Percentiles rank a stretch among this genome's conserved stretches.
Conservation (phyloP, 1,140 invertebrate species). For the Platyscapa corneri region DNA sequence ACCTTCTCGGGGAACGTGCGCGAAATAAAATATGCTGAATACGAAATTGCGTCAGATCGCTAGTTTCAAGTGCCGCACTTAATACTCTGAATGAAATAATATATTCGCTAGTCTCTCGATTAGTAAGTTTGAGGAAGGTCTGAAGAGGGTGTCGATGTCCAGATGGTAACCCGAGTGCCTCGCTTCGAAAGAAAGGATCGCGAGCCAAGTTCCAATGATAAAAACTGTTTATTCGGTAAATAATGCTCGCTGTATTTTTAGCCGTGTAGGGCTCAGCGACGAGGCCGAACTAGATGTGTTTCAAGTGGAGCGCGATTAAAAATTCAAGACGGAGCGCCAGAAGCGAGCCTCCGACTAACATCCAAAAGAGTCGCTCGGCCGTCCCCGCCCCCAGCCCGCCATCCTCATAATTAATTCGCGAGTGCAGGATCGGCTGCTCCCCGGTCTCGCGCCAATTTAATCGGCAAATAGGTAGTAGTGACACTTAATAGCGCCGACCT, state of each 20-base stretch:
- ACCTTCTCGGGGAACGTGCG: too few relatives aligned
- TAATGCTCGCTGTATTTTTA: neutral
- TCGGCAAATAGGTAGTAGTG: neutral
- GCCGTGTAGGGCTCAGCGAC: neutral
- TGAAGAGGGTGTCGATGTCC: neutral
- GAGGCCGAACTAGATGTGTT: too few relatives aligned
- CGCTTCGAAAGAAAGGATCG: neutral
- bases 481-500: neutral
- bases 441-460: neutral
- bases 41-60: neutral
- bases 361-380: too few relatives aligned
- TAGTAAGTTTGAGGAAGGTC: neutral
- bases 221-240: neutral
- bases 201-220: neutral
- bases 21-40: neutral
- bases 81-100: neutral
- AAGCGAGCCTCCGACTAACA: too few relatives aligned
- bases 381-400: too few relatives aligned
- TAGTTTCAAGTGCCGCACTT: neutral
- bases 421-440: neutral
- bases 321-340: neutral
- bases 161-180: neutral
- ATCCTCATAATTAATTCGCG: too few relatives aligned
- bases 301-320: neutral
- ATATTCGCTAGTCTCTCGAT: neutral